phyloP scores from a whole-genome alignment of 92 coral and sea anemone genomes.

The Paragorgia papillata region DNA sequence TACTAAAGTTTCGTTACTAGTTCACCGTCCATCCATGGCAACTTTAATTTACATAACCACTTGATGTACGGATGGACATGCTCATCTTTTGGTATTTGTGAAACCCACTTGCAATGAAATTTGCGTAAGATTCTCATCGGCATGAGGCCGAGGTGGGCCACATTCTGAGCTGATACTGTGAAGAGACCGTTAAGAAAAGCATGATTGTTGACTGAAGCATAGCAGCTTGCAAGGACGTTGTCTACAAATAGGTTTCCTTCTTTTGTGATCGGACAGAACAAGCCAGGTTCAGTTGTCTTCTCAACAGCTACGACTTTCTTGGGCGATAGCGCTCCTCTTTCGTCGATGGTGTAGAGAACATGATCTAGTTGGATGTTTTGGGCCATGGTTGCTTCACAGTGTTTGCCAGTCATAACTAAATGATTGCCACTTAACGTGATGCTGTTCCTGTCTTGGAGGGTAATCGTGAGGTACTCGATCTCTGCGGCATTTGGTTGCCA shows the following conservation, averaged over 20 bases:
- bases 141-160: not conserved
- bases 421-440: not conserved
- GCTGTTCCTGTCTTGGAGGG: not conserved
- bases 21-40: not conserved
- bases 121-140: not conserved
- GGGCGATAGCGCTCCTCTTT: not conserved
- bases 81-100: not conserved
- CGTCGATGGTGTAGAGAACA: not conserved
- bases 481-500: not conserved
- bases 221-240: not conserved
- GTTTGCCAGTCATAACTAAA: not conserved
- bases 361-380: not conserved
- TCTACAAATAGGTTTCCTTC: not conserved
- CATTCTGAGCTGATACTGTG: not conserved
- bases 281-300: not conserved
- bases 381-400: not conserved
- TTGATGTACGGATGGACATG: not conserved
- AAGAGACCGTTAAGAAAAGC: not conserved
- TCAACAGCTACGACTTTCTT: not conserved
- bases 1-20: not conserved
- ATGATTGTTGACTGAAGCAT: not conserved
- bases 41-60: not conserved
- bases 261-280: not conserved
- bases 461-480: not conserved
- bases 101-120: not conserved